Base-by-base conservation (phyloP, 1,140 invertebrate species). In the Hestina assimilis region DNA sequence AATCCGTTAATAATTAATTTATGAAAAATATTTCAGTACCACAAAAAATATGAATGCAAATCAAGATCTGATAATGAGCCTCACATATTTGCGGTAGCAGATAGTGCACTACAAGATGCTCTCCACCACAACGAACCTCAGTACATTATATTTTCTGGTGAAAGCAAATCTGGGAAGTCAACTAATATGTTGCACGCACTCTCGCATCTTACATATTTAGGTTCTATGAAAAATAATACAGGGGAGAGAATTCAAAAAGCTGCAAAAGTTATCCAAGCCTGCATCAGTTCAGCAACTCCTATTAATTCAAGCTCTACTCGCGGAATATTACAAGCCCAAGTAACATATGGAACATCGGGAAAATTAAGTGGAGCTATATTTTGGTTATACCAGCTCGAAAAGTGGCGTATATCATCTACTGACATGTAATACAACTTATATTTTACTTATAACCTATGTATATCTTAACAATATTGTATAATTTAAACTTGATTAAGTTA, bases 61-160 rank as follows among this genome's bases (percentile, higher is more conserved):
- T 94, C 94, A 0, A 92, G 96, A 65, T 96, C 95, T 9, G 96
- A 97, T 72, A 96, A 97, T 76, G 93, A 94, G 15, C 96, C 97
- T 0, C 97, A 98, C 74, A 94, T 98, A 59, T 98, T 94, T 82
- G 92, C 94, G 1, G 92, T 97, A 1, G 96, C 96, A 2, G 96
- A 98, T 66, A 92, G 93, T 42, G 95, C 95, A 20, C 96, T 95
- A 82, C 95, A 96, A 87, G 93, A 96, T 67, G 94, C 94, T 75
- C 75, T 95, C 50, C 96, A 96, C 75, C 94, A 94, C 85, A 91
- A 95, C 67, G 93, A 94, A 63, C 91, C 93, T 1, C 96, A 98
- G 75, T 92, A 95, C 74, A 93, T 96, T 58, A 79, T 96, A 11
- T 89, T 96, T 55, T 91, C 93, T n/a, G 96, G 95, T 3, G 95